These are phyloP conservation scores for Thunnus thynnus DNA, from an alignment of 2,113 vertebrate genomes.

Conservation along the genomic window DNA sequence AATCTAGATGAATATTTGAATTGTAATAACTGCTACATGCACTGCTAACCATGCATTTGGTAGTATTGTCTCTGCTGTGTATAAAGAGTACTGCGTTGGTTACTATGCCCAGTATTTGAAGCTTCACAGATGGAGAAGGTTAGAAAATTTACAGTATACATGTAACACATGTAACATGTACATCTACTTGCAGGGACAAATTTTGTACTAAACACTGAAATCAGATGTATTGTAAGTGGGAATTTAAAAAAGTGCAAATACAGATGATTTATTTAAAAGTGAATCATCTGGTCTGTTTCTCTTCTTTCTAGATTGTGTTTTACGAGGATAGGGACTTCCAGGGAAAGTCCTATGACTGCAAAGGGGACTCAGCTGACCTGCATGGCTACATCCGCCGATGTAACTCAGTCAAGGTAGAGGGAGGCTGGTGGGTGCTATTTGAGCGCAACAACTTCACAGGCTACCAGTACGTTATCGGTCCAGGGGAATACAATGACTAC, in stretches of 20 bases:
- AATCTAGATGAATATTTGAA: constrained; percentile 64
- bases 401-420: constrained; percentile 79
- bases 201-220: no score
- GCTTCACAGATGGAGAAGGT: constrained; percentile 64
- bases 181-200: no score
- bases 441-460: constrained; percentile 64
- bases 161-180: no score
- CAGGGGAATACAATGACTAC: constrained; percentile 66
- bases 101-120: constrained; percentile 10
- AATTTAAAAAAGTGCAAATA: no score
- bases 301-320: constrained; percentile 57
- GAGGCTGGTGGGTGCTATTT: constrained; percentile 78
- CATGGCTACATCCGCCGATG: constrained; percentile 76
- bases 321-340: constrained; percentile 81
- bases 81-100: constrained; percentile 59
- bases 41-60: constrained; percentile 58
- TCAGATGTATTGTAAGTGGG: no score
- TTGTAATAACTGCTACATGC: constrained; percentile 58
- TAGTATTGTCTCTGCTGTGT: constrained; percentile 58
- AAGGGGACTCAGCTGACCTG: constrained; percentile 77
- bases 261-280: not conserved
- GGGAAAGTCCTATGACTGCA: constrained; percentile 81
- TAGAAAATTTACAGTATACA: not conserved
- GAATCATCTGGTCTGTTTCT: not conserved
- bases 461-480: constrained; percentile 65